Evolutionary conservation across 2,797 vertebrate species (phyloP).

Genomic region (Tangara arthus): DNA sequence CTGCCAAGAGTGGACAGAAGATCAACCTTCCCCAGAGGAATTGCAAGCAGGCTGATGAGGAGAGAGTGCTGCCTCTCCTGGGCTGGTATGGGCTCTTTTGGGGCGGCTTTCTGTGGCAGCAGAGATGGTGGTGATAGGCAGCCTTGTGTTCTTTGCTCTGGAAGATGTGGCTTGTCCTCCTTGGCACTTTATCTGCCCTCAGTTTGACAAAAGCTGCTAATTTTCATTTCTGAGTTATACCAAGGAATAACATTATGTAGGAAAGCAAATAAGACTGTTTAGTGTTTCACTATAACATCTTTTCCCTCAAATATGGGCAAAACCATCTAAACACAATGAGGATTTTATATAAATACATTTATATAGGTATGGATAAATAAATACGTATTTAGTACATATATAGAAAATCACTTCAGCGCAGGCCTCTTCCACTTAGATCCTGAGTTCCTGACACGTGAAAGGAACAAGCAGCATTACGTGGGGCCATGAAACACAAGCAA

Average conservation of each 20-base stretch:
- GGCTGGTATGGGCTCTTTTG: neutral
- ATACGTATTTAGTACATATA: neutral
- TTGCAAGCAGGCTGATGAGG: neutral
- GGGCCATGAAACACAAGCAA: neutral
- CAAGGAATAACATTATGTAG: neutral
- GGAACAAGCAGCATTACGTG: rapidly evolving
- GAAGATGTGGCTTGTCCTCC: neutral
- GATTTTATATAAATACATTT: neutral
- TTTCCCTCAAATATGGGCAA: neutral
- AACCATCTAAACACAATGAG: neutral
- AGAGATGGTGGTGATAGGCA: neutral
- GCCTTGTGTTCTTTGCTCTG: neutral
- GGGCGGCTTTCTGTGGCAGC: neutral
- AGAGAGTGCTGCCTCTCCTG: neutral
- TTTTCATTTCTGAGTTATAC: neutral
- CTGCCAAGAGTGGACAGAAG: neutral
- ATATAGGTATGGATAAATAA: neutral
- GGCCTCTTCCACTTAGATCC: neutral
- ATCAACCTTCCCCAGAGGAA: neutral
- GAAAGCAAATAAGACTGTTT: neutral
- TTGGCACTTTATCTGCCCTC: neutral
- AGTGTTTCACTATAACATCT: neutral
- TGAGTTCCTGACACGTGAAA: neutral
- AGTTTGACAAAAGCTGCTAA: neutral
- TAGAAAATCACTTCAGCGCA: neutral